Percentiles rank a stretch among this genome's conserved stretches.
These are phyloP conservation scores for Drosophila pachea DNA, from an alignment of 1,140 invertebrate species.

Conservation along the genomic window DNA sequence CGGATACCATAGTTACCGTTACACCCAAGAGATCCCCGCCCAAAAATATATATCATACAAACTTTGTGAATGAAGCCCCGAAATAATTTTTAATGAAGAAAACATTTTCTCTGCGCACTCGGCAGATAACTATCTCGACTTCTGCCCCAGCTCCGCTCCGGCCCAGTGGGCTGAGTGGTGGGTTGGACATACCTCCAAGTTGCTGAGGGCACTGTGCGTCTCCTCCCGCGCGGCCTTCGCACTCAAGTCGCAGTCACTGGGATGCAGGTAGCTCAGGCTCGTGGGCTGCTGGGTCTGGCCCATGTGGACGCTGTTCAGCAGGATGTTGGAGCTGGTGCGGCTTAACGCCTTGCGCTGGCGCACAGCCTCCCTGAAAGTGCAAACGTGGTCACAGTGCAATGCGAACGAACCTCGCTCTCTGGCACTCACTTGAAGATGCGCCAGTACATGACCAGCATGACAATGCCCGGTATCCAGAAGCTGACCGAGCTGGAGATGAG, in stretches of 20 bases:
- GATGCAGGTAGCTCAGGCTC: slow-evolving; percentile 83
- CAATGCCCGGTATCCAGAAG: slow-evolving; percentile 96
- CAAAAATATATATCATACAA: too few relatives aligned
- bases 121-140: neutral
- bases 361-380: slow-evolving; percentile 87
- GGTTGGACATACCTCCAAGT: slow-evolving; percentile 73
- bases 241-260: slow-evolving; percentile 82
- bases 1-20: too few relatives aligned
- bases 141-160: too few relatives aligned
- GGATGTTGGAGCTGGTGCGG: slow-evolving; percentile 88
- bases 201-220: slow-evolving; percentile 81
- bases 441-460: slow-evolving; percentile 96
- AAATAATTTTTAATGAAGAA: too few relatives aligned
- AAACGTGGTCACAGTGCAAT: slow-evolving; percentile 1
- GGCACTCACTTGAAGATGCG: slow-evolving; percentile 88
- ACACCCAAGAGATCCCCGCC: too few relatives aligned
- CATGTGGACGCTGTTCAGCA: slow-evolving; percentile 89
- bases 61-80: too few relatives aligned
- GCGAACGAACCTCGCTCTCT: slow-evolving; percentile 23
- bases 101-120: neutral
- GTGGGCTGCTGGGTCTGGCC: slow-evolving; percentile 85
- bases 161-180: slow-evolving; percentile 1
- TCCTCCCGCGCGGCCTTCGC: slow-evolving; percentile 78
- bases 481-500: slow-evolving; percentile 94
- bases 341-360: slow-evolving; percentile 91